Conservation (phyloP, 2,888 invertebrate species). For the Calliopum simillimum region DNA sequence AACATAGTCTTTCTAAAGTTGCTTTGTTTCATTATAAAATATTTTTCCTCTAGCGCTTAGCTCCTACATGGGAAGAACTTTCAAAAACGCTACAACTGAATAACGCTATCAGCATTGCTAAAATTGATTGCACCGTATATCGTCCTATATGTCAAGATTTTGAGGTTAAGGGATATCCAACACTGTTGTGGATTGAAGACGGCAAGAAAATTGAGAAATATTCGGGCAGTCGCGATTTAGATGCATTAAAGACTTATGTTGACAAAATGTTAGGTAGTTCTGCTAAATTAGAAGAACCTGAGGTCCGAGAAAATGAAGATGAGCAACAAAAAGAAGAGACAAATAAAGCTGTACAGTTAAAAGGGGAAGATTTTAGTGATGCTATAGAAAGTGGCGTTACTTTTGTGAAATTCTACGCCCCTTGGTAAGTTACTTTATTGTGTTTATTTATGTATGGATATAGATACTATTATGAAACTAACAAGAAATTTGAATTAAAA, state of each 20-base stretch:
- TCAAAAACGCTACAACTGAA: slow-evolving; percentile 78
- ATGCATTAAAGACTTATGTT: slow-evolving; percentile 78
- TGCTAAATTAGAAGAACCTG: slow-evolving; percentile 42
- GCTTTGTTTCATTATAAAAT: background rate
- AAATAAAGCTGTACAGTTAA: slow-evolving; percentile 67
- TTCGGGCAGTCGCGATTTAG: slow-evolving; percentile 75
- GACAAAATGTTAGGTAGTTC: slow-evolving; percentile 75
- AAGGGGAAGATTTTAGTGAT: slow-evolving; percentile 78
- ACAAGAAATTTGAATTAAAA: too few relatives aligned
- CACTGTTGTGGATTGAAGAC: slow-evolving; percentile 87
- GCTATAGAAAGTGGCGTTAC: slow-evolving; percentile 78
- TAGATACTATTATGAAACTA: background rate
- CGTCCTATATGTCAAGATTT: slow-evolving; percentile 81
- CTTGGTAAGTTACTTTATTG: slow-evolving; percentile 72
- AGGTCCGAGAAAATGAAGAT: slow-evolving; percentile 40
- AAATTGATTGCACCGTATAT: slow-evolving; percentile 87
- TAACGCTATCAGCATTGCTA: slow-evolving; percentile 78
- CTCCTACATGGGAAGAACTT: slow-evolving; percentile 86
- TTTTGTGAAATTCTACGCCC: slow-evolving; percentile 90
- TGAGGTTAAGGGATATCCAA: slow-evolving; percentile 89
- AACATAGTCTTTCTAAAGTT: background rate
- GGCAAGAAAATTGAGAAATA: slow-evolving; percentile 88
- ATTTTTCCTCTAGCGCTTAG: slow-evolving; percentile 73
- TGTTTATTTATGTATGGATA: background rate
- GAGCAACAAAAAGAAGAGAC: slow-evolving; percentile 50